Percentiles rank a stretch among this genome's conserved stretches.
These are phyloP conservation scores for Lacerta agilis DNA, from an alignment of 2,797 vertebrate species.

Conservation along the genomic window DNA sequence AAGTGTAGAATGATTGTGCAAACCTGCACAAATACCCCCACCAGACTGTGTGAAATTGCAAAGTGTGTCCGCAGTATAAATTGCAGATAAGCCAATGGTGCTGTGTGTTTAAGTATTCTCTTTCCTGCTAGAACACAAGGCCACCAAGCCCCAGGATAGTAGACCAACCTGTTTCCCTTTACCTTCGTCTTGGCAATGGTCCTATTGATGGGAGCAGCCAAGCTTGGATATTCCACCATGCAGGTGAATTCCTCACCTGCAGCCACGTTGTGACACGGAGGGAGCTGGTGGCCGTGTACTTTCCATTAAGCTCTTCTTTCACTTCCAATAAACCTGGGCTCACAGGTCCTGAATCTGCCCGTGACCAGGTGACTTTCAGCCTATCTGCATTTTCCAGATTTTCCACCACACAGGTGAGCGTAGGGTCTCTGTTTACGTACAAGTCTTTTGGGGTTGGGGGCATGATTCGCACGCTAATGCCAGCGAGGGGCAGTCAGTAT, in stretches of 20 bases:
- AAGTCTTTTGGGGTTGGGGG: constrained; percentile 57
- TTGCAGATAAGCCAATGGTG: not conserved
- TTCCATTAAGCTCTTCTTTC: constrained; percentile 23
- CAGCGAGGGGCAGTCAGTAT: not conserved
- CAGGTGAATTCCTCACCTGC: constrained; percentile 39
- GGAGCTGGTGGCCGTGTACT: not conserved
- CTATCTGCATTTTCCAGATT: constrained; percentile 29
- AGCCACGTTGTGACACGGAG: constrained; percentile 39
- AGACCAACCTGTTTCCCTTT: not conserved
- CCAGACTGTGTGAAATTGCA: not conserved
- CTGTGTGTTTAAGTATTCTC: too few relatives aligned
- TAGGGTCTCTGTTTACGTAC: constrained; percentile 31
- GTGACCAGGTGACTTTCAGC: constrained; percentile 35
- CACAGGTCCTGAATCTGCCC: rapidly evolving
- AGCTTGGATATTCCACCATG: not conserved
- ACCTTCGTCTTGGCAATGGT: constrained; percentile 42
- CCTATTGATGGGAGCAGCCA: constrained; percentile 9
- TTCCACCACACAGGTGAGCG: constrained; percentile 54
- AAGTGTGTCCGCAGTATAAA: not conserved
- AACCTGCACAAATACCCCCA: not conserved
- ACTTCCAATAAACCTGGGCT: rapidly evolving
- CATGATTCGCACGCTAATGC: not conserved
- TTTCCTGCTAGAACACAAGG: not conserved
- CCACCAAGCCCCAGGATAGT: not conserved
- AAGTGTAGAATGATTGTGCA: not conserved